Base-by-base conservation (phyloP, 1,140 invertebrate species). In the Orussus abietinus region DNA sequence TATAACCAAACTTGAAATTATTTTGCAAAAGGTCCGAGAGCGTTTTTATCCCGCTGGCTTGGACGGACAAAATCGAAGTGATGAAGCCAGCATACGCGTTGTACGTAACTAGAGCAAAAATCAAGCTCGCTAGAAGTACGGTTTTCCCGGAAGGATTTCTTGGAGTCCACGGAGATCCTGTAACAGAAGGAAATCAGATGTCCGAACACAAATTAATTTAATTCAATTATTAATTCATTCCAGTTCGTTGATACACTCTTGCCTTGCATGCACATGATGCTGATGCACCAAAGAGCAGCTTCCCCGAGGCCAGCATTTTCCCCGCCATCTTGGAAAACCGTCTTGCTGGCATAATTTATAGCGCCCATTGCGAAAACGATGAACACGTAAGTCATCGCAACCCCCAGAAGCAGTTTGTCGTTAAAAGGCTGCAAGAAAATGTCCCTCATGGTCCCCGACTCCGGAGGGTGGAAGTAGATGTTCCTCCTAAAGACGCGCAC, bases 241-340 rank as follows among this genome's bases (percentile, higher is more conserved):
- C n/a, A n/a, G n/a, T n/a, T n/a, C n/a, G n/a, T n/a, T n/a, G n/a
- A n/a, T n/a, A 35, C 7, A 21, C 3, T 9, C 4, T 10, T 31
- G 79, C 78, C 78, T 77, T 82, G 80, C 66, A 80, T 80, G 53
- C 78, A 81, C 50, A 82, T 72, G 31, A 82, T 78, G 31, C 77
- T 77, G 26, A 77, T 72, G 5, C 78, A 78, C 77, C 78, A 81
- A 33, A 81, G 52, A 0, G 77, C 53, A 1, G 77, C 75, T 37
- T 81, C 79, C 0, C 73, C 72, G 14, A 73, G 70, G 7, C 69
- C 75, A 47, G 72, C 66, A 7, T 55, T 50, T 14, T 59, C 65
- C 15, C 38, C 38, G 12, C 57, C 52, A 2, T 55, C 54, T 3
- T 62, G 52, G 6, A 67, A 51, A 4, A 69, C 50, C 6, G 54